Conservation (phyloP, 1,140 invertebrate species). For the Penaeus chinensis region DNA sequence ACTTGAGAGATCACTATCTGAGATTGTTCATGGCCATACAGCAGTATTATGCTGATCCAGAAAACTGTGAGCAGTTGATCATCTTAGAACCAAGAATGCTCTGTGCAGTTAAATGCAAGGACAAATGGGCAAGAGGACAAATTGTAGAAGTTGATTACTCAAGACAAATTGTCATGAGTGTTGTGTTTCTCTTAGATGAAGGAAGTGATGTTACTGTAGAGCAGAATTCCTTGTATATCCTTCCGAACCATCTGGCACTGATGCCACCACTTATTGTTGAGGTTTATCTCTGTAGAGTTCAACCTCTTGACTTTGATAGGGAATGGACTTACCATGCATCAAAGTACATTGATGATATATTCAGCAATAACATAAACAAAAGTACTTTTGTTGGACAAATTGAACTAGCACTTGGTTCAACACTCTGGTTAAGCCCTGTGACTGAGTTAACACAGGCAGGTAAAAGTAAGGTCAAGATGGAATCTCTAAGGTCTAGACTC, state of each 20-base stretch:
- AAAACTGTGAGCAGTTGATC: background rate
- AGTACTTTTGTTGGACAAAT: conserved; percentile 43
- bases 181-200: conserved; percentile 50
- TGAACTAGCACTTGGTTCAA: conserved; percentile 27
- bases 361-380: background rate
- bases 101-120: conserved; percentile 32
- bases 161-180: background rate
- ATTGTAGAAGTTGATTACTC: conserved; percentile 30
- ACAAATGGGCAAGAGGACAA: conserved; percentile 21
- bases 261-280: conserved; percentile 47
- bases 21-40: conserved; percentile 33
- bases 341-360: conserved; percentile 13
- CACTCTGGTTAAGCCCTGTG: conserved; percentile 46
- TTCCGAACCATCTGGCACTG: conserved; percentile 9
- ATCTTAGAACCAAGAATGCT: background rate
- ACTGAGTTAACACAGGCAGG: conserved; percentile 29
- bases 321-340: conserved; percentile 47
- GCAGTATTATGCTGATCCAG: conserved; percentile 28
- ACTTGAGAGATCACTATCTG: conserved; percentile 28
- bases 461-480: conserved; percentile 23
- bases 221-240: background rate
- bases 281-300: conserved; percentile 37
- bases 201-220: conserved; percentile 36
- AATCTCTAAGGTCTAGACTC: conserved; percentile 27
- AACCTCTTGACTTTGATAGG: conserved; percentile 25